phyloP scores from a whole-genome alignment of 2,888 invertebrate species.

The Oasisia sp. region DNA sequence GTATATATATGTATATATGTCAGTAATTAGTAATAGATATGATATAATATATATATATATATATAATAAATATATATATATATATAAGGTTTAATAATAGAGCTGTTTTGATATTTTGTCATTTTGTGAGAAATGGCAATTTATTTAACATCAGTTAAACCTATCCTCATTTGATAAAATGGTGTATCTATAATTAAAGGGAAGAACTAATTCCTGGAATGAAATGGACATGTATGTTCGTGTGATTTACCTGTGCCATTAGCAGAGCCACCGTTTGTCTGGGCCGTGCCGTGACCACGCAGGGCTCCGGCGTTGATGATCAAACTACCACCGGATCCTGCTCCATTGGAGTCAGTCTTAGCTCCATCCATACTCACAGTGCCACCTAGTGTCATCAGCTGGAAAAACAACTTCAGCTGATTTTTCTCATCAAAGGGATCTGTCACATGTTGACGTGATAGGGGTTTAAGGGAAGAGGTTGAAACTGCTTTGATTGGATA shows the following conservation, averaged over 20 bases:
- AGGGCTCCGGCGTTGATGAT: constrained; percentile 40
- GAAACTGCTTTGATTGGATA: neutral
- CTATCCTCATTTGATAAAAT: neutral
- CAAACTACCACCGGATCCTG: constrained; percentile 50
- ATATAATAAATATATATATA: too few relatives aligned
- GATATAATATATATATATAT: too few relatives aligned
- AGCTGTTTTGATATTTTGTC: too few relatives aligned
- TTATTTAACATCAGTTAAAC: neutral
- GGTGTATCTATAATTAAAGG: neutral
- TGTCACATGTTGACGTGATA: neutral
- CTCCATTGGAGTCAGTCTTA: constrained; percentile 40
- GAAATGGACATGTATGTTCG: neutral
- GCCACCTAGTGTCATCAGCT: constrained; percentile 14
- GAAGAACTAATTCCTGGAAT: neutral
- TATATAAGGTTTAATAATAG: too few relatives aligned
- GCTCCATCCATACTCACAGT: constrained; percentile 21
- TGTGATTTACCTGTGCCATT: neutral
- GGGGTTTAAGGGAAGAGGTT: neutral
- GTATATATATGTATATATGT: too few relatives aligned
- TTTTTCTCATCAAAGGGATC: neutral
- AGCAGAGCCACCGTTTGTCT: constrained; percentile 45
- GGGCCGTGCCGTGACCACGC: constrained; percentile 44
- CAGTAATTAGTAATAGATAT: too few relatives aligned
- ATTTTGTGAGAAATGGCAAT: too few relatives aligned
- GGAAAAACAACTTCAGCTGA: neutral